A percentile compares a stretch with the other conserved stretches of the same genome.
Conservation (phyloP, 2,113 vertebrate species). For the Illadopsis cleaveri region DNA sequence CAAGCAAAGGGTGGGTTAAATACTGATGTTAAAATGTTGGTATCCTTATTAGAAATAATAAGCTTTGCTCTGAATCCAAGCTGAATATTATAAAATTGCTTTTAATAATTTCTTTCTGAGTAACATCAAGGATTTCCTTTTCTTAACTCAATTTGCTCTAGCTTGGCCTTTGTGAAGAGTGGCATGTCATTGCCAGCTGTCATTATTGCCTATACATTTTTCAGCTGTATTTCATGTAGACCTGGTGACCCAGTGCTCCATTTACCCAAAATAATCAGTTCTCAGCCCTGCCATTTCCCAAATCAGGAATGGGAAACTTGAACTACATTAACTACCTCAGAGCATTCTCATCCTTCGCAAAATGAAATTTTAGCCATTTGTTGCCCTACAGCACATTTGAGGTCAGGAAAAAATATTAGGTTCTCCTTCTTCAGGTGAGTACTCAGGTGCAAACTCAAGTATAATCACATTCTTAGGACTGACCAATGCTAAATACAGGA, state of each 20-base stretch:
- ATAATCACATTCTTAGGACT: background rate
- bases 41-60: background rate
- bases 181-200: background rate
- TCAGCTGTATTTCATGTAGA: background rate
- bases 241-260: background rate
- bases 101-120: background rate
- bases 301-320: background rate
- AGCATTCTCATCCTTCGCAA: background rate
- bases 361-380: background rate
- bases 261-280: background rate
- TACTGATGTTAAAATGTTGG: background rate
- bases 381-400: background rate
- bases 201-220: background rate
- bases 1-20: background rate
- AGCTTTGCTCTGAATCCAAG: background rate
- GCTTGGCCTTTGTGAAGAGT: background rate
- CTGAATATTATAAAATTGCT: background rate
- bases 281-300: background rate
- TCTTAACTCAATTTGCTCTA: background rate
- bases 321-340: background rate
- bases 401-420: background rate
- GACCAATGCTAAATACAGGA: background rate
- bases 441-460: background rate
- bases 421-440: background rate
- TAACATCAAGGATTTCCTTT: background rate